These are phyloP conservation scores for Macrosiphum euphorbiae DNA, from an alignment of 2,888 invertebrate genomes.

Conservation along the genomic window DNA sequence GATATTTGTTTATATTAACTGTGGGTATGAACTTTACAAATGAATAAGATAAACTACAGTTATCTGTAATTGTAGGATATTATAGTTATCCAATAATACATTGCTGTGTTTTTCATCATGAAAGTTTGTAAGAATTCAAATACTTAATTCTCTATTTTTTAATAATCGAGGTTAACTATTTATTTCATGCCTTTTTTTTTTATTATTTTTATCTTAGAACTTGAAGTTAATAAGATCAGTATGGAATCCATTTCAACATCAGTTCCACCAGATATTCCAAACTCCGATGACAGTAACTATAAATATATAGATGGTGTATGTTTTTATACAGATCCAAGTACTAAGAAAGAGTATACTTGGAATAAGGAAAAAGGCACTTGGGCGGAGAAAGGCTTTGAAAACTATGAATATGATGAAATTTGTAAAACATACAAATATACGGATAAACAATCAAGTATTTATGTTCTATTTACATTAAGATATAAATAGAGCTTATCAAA, in stretches of 20 bases:
- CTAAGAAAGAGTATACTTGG: constrained; percentile 79
- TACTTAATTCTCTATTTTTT: neutral
- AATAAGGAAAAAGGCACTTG: constrained; percentile 71
- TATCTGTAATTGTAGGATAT: neutral
- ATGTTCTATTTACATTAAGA: neutral
- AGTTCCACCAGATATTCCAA: constrained; percentile 21
- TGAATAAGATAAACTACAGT: too few species aligned
- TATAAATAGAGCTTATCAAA: neutral
- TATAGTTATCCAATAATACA: neutral
- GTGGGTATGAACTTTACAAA: too few species aligned
- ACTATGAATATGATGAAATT: constrained; percentile 67
- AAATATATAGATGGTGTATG: constrained; percentile 79
- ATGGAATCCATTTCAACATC: constrained; percentile 42
- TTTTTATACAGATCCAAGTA: constrained; percentile 81
- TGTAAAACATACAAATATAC: constrained; percentile 67
- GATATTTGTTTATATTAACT: too few species aligned
- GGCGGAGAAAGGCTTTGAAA: constrained; percentile 68
- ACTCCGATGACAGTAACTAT: constrained; percentile 39
- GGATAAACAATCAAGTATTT: constrained; percentile 64
- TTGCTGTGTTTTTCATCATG: neutral
- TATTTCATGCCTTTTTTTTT: neutral
- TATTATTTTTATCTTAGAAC: neutral
- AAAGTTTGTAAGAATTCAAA: neutral
- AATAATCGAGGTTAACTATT: neutral
- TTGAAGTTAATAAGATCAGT: neutral